Evolutionary conservation across 2,888 invertebrate genomes (phyloP), one percentile per base, ranked within the genome.

Genomic region (Ophion slaviceki): DNA sequence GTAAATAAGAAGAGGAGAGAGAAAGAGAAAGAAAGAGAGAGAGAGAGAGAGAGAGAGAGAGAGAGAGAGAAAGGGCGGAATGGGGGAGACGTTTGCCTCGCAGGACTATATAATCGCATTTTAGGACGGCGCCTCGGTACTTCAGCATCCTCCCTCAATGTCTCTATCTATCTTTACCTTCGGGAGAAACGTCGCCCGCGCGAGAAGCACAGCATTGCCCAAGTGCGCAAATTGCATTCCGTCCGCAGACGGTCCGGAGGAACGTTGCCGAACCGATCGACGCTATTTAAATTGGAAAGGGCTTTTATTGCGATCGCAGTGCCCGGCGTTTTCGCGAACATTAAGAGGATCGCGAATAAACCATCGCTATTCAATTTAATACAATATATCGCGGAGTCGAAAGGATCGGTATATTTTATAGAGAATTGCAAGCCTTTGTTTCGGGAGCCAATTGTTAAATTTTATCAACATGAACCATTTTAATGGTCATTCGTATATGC

Each of bases 221-320:
- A 86, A 88, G 84, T 84, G 82, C 84, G 87, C 79, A 89, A 90
- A 90, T 90, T 90, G 86, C 88, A 88, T 89, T 87, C 86, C 87
- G 61, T 84, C 74, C 77, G 84, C 71, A 82, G 85, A 79, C 84
- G 80, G 82, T 88, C 87, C 57, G 87, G 17, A 89, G 88, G 70
- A 70, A 53, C 68, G 7, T 87, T 85, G 82, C 85, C 79, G 77
- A 90, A 87, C 88, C 45, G 84, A 82, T 86, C 70, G 78, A 67
- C 28, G 78, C 78, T 87, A 84, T 88, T 88, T 70, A 82, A 85
- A 90, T 90, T 85, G 85, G 80, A 85, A 88, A 87, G 32, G 7
- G 14, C 45, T 86, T 87, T 82, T 87, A 86, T 87, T 84, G 24
- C 47, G 57, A 28, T 78, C 80, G 28, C 70, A 64, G 71, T 79